These are phyloP conservation scores for Lampris megalopsis DNA, from an alignment of 2,113 vertebrate species.

Conservation along the genomic window DNA sequence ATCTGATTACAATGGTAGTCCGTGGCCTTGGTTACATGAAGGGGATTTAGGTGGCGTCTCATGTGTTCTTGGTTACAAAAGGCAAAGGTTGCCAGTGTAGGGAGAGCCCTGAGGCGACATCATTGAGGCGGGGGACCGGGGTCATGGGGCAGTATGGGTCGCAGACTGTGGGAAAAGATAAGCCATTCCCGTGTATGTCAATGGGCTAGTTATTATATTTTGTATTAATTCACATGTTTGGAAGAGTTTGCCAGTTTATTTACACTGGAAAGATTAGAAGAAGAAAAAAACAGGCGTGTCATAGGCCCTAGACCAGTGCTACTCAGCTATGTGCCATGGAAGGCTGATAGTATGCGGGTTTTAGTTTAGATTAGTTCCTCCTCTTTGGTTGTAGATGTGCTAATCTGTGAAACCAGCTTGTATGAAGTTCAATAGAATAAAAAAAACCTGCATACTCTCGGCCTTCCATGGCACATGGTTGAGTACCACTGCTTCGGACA, in stretches of 20 bases:
- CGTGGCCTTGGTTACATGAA: constrained; percentile 72
- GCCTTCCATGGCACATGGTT: too few species aligned
- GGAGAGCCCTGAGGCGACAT: constrained; percentile 51
- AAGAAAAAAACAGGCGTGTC: background rate
- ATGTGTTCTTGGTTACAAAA: constrained; percentile 66
- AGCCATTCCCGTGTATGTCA: background rate
- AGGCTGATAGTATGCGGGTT: too few species aligned
- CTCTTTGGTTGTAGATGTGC: too few species aligned
- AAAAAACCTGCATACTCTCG: too few species aligned
- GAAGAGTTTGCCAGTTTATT: background rate
- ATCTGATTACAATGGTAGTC: constrained; percentile 72
- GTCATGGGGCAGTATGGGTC: constrained; percentile 12
- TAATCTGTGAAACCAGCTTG: too few species aligned
- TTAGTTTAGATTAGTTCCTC: too few species aligned
- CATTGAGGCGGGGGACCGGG: constrained; percentile 11
- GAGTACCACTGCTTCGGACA: background rate
- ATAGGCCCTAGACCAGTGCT: background rate
- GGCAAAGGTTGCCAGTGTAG: constrained; percentile 53
- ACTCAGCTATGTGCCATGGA: too few species aligned
- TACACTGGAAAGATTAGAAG: background rate
- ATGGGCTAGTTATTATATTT: background rate
- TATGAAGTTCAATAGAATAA: too few species aligned
- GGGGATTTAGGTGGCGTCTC: constrained; percentile 73
- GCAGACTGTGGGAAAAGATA: constrained; percentile 50
- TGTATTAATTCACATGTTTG: background rate